Conservation (phyloP, 2,888 invertebrate genomes). For the Zygaena filipendulae region DNA sequence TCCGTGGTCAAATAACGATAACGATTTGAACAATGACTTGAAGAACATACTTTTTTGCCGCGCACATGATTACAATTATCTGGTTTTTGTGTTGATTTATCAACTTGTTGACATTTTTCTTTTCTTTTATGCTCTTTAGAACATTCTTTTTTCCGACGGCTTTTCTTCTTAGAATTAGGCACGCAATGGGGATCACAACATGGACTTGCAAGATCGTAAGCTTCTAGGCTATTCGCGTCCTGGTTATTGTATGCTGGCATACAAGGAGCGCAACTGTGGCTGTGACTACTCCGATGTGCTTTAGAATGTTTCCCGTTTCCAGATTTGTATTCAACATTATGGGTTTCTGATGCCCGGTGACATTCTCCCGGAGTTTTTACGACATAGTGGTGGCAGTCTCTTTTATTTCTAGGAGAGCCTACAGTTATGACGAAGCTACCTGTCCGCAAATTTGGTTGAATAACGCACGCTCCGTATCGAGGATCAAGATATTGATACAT, state of each 20-base stretch:
- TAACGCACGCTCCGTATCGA: slow-evolving; percentile 74
- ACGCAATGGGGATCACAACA: slow-evolving; percentile 90
- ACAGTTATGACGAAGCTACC: slow-evolving; percentile 80
- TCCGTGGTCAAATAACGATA: slow-evolving; percentile 74
- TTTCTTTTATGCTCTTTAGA: slow-evolving; percentile 72
- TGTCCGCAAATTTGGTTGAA: slow-evolving; percentile 73
- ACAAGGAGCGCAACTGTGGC: slow-evolving; percentile 78
- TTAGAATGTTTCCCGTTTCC: slow-evolving; percentile 41
- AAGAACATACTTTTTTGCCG: slow-evolving; percentile 47
- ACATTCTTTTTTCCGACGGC: slow-evolving; percentile 67
- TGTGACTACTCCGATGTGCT: slow-evolving; percentile 42
- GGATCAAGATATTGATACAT: slow-evolving; percentile 79
- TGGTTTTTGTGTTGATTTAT: slow-evolving; percentile 54
- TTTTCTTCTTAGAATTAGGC: slow-evolving; percentile 69
- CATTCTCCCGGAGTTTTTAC: slow-evolving; percentile 56
- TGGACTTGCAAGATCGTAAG: slow-evolving; percentile 87
- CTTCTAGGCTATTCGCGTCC: slow-evolving; percentile 84
- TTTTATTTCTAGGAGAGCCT: slow-evolving; percentile 73
- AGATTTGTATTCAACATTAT: slow-evolving; percentile 25
- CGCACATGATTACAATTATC: slow-evolving; percentile 57
- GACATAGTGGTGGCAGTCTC: slow-evolving; percentile 77
- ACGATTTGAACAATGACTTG: slow-evolving; percentile 48
- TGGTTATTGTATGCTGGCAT: slow-evolving; percentile 72
- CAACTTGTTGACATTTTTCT: slow-evolving; percentile 67
- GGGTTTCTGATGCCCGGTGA: slow-evolving; percentile 37